Conservation (phyloP, 2,113 vertebrate genomes). For the Aegypius monachus region DNA sequence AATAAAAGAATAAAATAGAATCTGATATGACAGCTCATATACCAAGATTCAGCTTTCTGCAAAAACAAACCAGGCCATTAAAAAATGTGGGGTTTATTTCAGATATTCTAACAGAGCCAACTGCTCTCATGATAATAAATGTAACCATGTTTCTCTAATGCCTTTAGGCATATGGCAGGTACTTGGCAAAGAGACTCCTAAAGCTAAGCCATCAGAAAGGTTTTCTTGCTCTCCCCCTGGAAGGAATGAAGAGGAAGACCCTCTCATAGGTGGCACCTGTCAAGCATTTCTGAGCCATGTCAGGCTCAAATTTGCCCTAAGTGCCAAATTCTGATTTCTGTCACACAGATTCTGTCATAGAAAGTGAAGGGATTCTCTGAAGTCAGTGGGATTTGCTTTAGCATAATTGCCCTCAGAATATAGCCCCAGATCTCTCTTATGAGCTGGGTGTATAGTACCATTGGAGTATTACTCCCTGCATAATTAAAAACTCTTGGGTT, state of each 20-base stretch:
- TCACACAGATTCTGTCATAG: neutral
- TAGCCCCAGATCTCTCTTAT: neutral
- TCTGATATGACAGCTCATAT: constrained; percentile 37
- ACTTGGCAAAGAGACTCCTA: neutral
- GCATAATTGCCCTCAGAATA: neutral
- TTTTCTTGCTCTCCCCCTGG: neutral
- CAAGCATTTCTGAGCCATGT: neutral
- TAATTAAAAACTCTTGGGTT: neutral
- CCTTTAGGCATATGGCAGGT: constrained; percentile 9
- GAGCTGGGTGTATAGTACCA: neutral
- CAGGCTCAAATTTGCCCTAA: neutral
- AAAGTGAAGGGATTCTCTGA: neutral
- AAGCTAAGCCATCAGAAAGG: neutral
- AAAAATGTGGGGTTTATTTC: constrained; percentile 12
- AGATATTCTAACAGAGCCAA: neutral
- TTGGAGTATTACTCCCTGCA: neutral
- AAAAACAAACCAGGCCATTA: constrained; percentile 23
- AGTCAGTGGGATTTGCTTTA: neutral
- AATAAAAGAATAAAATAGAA: constrained; percentile 50
- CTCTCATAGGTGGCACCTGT: neutral
- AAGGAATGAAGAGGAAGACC: neutral
- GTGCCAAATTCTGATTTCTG: constrained; percentile 5
- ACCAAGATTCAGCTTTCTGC: constrained; percentile 19
- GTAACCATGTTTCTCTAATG: neutral
- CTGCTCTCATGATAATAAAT: neutral